A percentile compares a stretch with the other conserved stretches of the same genome.
These are phyloP conservation scores for Rhopalosiphum padi DNA, from an alignment of 1,140 invertebrate species.

Conservation along the genomic window DNA sequence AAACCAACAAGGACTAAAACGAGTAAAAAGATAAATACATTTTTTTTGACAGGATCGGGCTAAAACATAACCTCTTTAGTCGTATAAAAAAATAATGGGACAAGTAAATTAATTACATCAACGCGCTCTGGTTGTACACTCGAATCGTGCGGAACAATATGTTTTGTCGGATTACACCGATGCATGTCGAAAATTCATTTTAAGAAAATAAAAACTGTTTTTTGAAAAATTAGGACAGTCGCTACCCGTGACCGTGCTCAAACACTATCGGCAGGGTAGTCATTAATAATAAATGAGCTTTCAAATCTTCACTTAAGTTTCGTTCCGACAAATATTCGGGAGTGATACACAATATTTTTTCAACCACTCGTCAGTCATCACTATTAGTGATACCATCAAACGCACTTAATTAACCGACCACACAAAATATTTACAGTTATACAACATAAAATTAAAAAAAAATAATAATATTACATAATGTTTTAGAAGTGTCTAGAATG, in stretches of 20 bases:
- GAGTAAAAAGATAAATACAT: neutral
- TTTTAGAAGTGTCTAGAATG: too few species aligned
- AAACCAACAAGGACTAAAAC: neutral
- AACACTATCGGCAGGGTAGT: neutral
- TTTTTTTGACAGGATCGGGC: neutral
- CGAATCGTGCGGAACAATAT: neutral
- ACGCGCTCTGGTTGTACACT: neutral
- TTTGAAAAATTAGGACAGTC: neutral
- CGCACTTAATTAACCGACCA: too few species aligned
- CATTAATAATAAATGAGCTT: neutral
- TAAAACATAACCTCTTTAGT: neutral
- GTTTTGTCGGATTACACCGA: neutral
- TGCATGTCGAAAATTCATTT: neutral
- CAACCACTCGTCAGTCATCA: neutral
- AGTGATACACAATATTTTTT: neutral
- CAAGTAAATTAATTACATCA: neutral
- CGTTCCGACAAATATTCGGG: neutral
- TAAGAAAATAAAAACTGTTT: neutral
- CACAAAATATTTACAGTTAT: too few species aligned
- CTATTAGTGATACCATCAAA: too few species aligned
- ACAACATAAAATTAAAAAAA: too few species aligned
- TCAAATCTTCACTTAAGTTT: neutral
- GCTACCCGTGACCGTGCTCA: neutral
- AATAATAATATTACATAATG: too few species aligned
- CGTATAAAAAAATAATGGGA: neutral